Evolutionary conservation across 2,888 invertebrate genomes (phyloP).

Genomic region (Aporophyla nigra): DNA sequence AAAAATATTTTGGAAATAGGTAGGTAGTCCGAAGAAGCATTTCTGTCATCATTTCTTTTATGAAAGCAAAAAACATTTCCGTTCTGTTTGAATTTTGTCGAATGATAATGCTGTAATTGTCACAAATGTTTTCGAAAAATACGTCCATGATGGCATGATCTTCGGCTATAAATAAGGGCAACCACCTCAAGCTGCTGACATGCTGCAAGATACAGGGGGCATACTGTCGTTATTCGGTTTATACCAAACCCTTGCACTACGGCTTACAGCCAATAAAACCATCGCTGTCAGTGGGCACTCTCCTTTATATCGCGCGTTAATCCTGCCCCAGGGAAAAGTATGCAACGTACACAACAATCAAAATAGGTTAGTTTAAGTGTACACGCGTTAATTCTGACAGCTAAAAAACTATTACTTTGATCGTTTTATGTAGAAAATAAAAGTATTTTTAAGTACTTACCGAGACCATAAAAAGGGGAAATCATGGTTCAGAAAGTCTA

Average conservation of each 20-base stretch:
- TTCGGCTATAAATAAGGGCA: conserved; percentile 28
- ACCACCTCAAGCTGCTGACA: conserved; percentile 50
- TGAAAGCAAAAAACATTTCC: background rate
- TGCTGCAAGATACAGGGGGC: conserved; percentile 41
- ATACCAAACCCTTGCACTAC: conserved; percentile 72
- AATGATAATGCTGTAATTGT: background rate
- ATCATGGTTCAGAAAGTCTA: background rate
- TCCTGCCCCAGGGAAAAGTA: conserved; percentile 66
- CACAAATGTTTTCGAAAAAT: background rate
- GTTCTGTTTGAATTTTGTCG: too few relatives aligned
- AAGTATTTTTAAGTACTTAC: background rate
- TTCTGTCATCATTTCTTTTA: background rate
- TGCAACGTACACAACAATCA: conserved; percentile 55
- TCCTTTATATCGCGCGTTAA: conserved; percentile 71
- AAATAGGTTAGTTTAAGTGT: conserved; percentile 58
- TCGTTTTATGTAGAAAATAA: conserved; percentile 3
- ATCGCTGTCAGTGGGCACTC: conserved; percentile 65
- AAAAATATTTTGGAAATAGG: background rate
- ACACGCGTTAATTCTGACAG: conserved; percentile 21
- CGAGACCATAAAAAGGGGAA: background rate
- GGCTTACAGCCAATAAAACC: conserved; percentile 73
- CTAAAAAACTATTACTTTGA: conserved; percentile 10
- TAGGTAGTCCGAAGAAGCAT: background rate
- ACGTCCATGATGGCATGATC: background rate
- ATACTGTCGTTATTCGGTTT: conserved; percentile 69